Base-by-base conservation (phyloP, 2,888 invertebrate genomes). In the Eupithecia dodoneata region DNA sequence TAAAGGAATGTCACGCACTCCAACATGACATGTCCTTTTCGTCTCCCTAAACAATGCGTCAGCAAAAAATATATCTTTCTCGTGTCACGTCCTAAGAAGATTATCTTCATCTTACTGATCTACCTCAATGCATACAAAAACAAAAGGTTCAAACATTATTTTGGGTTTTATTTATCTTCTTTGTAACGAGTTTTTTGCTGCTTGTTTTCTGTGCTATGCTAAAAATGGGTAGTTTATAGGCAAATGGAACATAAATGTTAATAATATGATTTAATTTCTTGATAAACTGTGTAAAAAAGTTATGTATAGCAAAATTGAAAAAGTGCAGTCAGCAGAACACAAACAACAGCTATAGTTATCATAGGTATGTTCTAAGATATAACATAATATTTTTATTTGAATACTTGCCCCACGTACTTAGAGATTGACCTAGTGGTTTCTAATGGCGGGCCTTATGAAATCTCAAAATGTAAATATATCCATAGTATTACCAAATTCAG, bases 21-120 rank as follows among this genome's bases (percentile, higher is more conserved):
- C 45, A 79, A 81, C 78, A 81, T 85, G 84, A 85, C 84, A 79
- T 76, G 81, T 81, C 86, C 85, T 82, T 85, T 87, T 85, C 79
- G 83, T 82, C 83, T 83, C 85, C 86, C 87, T 86, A 91, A 91
- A 91, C 91, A 91, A 91, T 92, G 92, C 88, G 91, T 92, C 92
- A 92, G 92, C 92, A 87, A 87, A 89, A 88, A 90, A 87, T 83
- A 81, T 81, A 83, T 88, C 85, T 89, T 92, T 92, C 90, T 91
- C 83, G 80, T 87, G 91, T 90, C 92, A 93, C 92, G 92, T 90
- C 82, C 87, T 86, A 87, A 90, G 90, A 86, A 86, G 92, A 91
- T 92, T 91, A 91, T 87, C 86, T 87, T 83, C 81, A 83, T 84
- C 86, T 81, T 83, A 85, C 89, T 90, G 89, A 91, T 91, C 91